Conservation (phyloP, 2,113 vertebrate species). For the Meleagris gallopavo region DNA sequence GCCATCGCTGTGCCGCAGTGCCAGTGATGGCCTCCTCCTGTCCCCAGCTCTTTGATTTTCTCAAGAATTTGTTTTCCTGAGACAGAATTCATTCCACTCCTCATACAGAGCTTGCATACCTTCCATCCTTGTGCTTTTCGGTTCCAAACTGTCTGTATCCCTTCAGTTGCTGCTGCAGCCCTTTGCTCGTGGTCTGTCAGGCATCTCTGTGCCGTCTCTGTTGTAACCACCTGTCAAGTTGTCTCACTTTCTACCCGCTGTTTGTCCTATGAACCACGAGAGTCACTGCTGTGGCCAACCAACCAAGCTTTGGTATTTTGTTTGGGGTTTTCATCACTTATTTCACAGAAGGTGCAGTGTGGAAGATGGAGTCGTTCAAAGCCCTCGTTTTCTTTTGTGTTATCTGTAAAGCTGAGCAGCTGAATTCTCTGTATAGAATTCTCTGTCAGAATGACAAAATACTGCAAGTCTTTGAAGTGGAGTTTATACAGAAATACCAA, state of each 20-base stretch:
- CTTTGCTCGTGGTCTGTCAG: not conserved
- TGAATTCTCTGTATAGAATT: not conserved
- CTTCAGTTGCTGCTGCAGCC: not conserved
- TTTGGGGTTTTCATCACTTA: not conserved
- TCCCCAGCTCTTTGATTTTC: not conserved
- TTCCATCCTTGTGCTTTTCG: not conserved
- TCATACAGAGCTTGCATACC: accelerated
- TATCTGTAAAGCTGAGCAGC: not conserved
- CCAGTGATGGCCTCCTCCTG: not conserved
- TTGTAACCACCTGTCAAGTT: constrained; percentile 32
- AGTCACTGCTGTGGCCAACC: not conserved
- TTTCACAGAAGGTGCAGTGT: not conserved
- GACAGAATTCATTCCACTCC: not conserved
- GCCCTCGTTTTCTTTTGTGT: too few relatives aligned
- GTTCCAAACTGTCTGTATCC: not conserved
- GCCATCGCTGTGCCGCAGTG: accelerated
- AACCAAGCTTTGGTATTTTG: not conserved
- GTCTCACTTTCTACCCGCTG: not conserved
- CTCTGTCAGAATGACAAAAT: not conserved
- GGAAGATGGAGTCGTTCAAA: not conserved
- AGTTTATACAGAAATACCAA: not conserved
- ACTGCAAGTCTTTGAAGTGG: not conserved
- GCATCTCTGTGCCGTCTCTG: not conserved
- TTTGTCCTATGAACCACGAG: not conserved
- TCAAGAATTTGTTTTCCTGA: not conserved